These are phyloP conservation scores for Simalia tracyae DNA, from an alignment of 2,797 vertebrate genomes.

Conservation along the genomic window DNA sequence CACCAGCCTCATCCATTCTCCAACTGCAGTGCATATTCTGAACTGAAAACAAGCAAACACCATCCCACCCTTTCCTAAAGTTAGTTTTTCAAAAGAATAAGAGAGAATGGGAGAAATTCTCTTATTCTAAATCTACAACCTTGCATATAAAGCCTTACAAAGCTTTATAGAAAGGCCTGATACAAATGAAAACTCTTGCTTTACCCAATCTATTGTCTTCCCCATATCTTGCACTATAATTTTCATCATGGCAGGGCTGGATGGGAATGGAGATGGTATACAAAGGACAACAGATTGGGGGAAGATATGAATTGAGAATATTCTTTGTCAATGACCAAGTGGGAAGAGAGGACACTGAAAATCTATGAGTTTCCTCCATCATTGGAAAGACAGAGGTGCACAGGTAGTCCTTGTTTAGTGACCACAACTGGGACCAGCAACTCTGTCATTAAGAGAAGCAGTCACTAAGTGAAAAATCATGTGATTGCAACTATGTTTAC, in stretches of 20 bases:
- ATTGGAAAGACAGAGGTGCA: neutral
- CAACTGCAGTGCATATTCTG: neutral
- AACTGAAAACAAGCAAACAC: neutral
- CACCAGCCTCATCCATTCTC: neutral
- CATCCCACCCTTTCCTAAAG: neutral
- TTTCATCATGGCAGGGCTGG: neutral
- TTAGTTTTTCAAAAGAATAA: neutral
- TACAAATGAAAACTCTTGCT: neutral
- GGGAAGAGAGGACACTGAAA: neutral
- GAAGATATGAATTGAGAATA: neutral
- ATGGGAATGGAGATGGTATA: neutral
- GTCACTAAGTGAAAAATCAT: neutral
- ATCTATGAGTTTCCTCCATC: neutral
- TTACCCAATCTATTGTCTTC: neutral
- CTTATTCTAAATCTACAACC: neutral
- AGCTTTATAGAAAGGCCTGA: neutral
- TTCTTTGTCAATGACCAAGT: neutral
- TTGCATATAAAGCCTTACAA: neutral
- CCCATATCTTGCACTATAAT: neutral
- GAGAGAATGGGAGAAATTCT: neutral
- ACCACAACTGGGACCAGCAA: neutral
- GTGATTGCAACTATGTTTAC: neutral
- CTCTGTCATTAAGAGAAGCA: neutral
- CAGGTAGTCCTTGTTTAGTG: neutral
- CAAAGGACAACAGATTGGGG: neutral